These are phyloP conservation scores for Resseliella maxima DNA, from an alignment of 2,888 invertebrate species.

Conservation along the genomic window DNA sequence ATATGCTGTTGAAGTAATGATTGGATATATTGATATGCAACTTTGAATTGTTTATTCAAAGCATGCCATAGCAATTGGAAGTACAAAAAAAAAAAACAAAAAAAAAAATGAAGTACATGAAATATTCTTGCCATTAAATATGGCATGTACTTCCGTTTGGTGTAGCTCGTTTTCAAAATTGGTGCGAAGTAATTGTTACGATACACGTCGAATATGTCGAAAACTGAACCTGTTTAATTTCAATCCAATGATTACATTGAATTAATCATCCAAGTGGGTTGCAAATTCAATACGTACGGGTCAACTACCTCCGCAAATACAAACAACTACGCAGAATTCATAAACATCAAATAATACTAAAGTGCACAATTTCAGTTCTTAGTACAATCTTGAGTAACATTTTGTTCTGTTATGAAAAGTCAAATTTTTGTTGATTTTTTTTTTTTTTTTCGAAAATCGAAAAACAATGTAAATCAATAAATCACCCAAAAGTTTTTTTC, in stretches of 20 bases:
- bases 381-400: not conserved
- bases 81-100: too few species aligned
- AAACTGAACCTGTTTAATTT: constrained; percentile 36
- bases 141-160: constrained; percentile 33
- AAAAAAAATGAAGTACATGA: not conserved
- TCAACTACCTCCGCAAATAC: constrained; percentile 27
- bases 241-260: constrained; percentile 1
- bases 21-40: not conserved
- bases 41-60: constrained; percentile 26
- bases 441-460: not conserved
- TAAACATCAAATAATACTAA: not conserved
- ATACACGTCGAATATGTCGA: not conserved
- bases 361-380: constrained; percentile 7
- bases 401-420: not conserved
- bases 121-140: not conserved
- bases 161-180: not conserved
- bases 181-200: constrained; percentile 3
- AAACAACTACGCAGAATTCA: constrained; percentile 33
- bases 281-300: constrained; percentile 20
- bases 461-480: not conserved
- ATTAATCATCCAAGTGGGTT: constrained; percentile 24
- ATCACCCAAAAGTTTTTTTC: not conserved
- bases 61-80: not conserved
- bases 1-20: not conserved
- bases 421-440: not conserved